Evolutionary conservation across 2,113 vertebrate species (phyloP).

Genomic region (Brachypodius melanocephalos): DNA sequence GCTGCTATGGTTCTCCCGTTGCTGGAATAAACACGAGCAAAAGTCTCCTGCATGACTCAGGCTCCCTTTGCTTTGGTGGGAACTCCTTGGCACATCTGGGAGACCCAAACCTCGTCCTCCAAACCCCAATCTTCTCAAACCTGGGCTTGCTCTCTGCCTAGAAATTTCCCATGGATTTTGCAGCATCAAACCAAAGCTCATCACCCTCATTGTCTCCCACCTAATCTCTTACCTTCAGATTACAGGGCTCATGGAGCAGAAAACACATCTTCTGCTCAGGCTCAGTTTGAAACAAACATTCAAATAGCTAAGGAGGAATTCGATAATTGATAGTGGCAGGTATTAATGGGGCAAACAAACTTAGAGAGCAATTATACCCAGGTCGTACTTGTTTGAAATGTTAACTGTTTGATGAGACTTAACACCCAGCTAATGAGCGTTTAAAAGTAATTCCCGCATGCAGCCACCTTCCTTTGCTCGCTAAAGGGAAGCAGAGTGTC

Average conservation of each 20-base stretch:
- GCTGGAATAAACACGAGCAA: background rate
- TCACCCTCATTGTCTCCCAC: accelerated
- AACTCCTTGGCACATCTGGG: background rate
- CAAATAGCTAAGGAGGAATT: background rate
- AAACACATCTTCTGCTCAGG: background rate
- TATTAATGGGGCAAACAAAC: constrained; percentile 29
- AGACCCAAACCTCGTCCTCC: background rate
- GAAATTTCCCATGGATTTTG: background rate
- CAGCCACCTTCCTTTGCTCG: background rate
- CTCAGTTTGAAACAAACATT: background rate
- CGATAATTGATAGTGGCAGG: constrained; percentile 14
- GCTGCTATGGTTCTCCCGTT: background rate
- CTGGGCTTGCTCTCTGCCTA: background rate
- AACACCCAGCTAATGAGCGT: constrained; percentile 47
- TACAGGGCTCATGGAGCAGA: background rate
- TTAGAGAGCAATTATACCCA: background rate
- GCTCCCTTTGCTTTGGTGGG: background rate
- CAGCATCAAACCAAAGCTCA: background rate
- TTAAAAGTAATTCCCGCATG: background rate
- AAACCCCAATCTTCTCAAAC: background rate
- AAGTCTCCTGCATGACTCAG: background rate
- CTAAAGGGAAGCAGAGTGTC: background rate
- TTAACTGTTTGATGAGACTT: constrained; percentile 49
- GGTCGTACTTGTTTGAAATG: background rate
- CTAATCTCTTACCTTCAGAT: background rate